phyloP scores from a whole-genome alignment of 2,888 invertebrate species.

The Molorchus minor region DNA sequence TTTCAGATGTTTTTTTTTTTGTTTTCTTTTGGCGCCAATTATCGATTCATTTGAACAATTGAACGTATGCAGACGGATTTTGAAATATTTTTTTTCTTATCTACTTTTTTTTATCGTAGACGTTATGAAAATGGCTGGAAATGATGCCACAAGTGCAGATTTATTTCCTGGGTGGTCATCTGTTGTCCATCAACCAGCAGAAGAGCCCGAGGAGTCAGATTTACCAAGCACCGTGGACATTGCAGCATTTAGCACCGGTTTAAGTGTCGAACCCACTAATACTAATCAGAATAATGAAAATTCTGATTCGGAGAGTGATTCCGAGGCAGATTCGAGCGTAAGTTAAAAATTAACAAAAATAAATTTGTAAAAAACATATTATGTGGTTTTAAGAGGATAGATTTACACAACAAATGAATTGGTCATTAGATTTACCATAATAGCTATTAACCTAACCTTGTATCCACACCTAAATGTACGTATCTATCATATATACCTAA shows the following conservation, averaged over 20 bases:
- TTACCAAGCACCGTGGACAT: constrained; percentile 74
- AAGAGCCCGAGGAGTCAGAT: constrained; percentile 71
- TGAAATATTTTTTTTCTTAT: neutral
- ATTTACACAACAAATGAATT: too few relatives aligned
- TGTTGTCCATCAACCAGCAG: constrained; percentile 68
- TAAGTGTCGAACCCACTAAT: constrained; percentile 53
- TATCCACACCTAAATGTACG: too few relatives aligned
- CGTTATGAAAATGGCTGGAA: constrained; percentile 58
- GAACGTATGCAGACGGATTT: constrained; percentile 15
- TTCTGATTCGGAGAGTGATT: constrained; percentile 68
- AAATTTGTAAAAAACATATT: neutral
- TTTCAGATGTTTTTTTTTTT: constrained; percentile 44
- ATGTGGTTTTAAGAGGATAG: neutral
- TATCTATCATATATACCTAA: too few relatives aligned
- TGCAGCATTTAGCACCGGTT: constrained; percentile 69
- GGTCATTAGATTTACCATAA: too few relatives aligned
- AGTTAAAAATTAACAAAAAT: constrained; percentile 31
- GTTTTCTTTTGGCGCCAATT: constrained; percentile 57
- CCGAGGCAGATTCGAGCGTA: constrained; percentile 66
- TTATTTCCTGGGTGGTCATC: constrained; percentile 66
- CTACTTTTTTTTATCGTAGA: constrained; percentile 25
- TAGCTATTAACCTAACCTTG: too few relatives aligned
- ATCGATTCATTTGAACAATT: constrained; percentile 40
- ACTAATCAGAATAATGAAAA: constrained; percentile 49
- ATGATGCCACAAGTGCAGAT: constrained; percentile 61